Conservation (phyloP, 2,797 vertebrate genomes). For the Apodemus agrarius region DNA sequence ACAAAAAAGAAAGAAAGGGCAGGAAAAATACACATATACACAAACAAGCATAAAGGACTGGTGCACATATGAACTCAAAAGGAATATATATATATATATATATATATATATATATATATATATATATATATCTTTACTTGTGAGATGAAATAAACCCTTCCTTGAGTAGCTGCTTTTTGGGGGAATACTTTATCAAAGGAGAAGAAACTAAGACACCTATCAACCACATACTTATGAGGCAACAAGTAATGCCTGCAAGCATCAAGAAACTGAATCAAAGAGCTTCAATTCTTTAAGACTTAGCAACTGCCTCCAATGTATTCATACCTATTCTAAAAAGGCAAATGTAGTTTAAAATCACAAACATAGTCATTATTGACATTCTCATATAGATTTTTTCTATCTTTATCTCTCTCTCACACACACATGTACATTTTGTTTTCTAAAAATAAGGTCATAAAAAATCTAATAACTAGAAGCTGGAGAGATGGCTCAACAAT, state of each 20-base stretch:
- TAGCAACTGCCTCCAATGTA: slow-evolving; percentile 17
- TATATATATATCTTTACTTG: neutral
- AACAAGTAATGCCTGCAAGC: neutral
- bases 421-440: neutral
- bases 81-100: neutral
- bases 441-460: slow-evolving; percentile 31
- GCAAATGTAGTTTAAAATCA: slow-evolving; percentile 17
- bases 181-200: neutral
- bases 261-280: slow-evolving; percentile 27
- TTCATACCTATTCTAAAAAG: slow-evolving; percentile 16
- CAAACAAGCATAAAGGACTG: neutral
- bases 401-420: neutral
- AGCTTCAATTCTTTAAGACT: slow-evolving; percentile 53
- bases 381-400: slow-evolving; percentile 37
- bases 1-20: neutral
- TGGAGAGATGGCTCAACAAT: neutral
- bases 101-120: no score
- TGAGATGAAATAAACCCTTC: neutral
- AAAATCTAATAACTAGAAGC: neutral
- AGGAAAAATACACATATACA: neutral
- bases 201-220: neutral
- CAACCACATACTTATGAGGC: neutral
- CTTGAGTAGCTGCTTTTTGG: neutral
- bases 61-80: neutral
- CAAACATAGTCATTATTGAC: slow-evolving; percentile 23